Evolutionary conservation across 2,888 invertebrate genomes (phyloP), one percentile per base, ranked within the genome.

Genomic region (Augiades crinisus): DNA sequence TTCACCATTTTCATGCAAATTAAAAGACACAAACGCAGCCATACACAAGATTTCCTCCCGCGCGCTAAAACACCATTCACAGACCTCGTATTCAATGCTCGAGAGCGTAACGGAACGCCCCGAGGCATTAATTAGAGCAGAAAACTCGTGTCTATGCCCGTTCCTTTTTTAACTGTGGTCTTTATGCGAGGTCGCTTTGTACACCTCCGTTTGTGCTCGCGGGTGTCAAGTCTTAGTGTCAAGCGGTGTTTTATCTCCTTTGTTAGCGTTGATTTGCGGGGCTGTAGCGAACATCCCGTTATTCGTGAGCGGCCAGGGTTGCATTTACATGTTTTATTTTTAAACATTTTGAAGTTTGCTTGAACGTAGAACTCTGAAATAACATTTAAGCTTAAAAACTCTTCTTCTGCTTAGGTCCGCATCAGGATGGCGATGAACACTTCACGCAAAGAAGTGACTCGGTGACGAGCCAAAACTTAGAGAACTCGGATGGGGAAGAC

Each of bases 71-170:
- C 78, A 77, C 80, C 83, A 86, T 86, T 87, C 85, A 85, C 72
- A 69, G 75, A 72, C 75, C 44, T 37, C 51, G 74, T 73, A 82
- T 86, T 85, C 81, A 83, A 78, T 77, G 78, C 77, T 81, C 70
- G 80, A 77, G 81, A 76, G 81, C 64, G 81, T 75, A 83, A 79
- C 75, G 79, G 81, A 80, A 81, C 84, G 84, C 83, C 88, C 88
- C 76, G 78, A 79, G 87, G 90, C 89, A 84, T 87, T 89, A 90
- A 90, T 89, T 90, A 90, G 89, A 86, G 86, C 84, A 80, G 86
- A 84, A 47, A 82, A 73, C 76, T 76, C 78, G 77, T 66, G 71
- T 82, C 82, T 83, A 79, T 78, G 74, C 79, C 70, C 80, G 80
- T 79, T 83, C 75, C 83, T 82, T 82, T 83, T 82, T 84, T 78